Evolutionary conservation across 2,888 invertebrate species (phyloP), one percentile per base, ranked within the genome.

Genomic region (Oligia strigilis): DNA sequence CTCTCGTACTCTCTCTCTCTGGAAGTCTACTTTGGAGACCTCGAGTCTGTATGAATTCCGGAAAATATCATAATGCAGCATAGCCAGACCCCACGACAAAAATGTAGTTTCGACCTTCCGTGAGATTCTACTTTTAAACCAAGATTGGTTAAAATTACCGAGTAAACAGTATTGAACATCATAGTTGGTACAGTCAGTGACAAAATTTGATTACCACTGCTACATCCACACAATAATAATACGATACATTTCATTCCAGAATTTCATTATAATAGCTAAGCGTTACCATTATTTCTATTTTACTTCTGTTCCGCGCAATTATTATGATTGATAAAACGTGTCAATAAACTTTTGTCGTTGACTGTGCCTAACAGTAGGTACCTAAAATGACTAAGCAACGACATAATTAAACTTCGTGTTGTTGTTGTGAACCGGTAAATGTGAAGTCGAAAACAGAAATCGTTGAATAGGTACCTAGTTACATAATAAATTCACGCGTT

Each of bases 361-460:
- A 40, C n/a, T 72, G 11, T 40, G 29, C 5, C 11, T 70, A 71
- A 55, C 62, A 62, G 52, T 40, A 40, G 40, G 40, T 69, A 66
- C 14, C 67, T 43, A 23, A 46, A 55, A 46, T 78, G 43, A 69
- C 62, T 78, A 52, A 55, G n/a, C 66, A 78, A 17, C 78, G 29
- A 52, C 17, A 62, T 40, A 40, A 72, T n/a, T 75, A 9, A 43
- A 36, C 55, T 58, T 55, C 55, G 36, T 40, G 46, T 46, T n/a
- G n/a, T 52, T 13, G 23, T 5, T 73, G 17, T 65, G 17, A 65
- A 58, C 40, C 65, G 65, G 40, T 71, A 66, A 70, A 58, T n/a
- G 13, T 43, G 2, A 58, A 67, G 17, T 52, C 62, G n/a, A 11
- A 69, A 9, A 19, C 67, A 23, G 29, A 36, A 52, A 62, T 69